phyloP scores from a whole-genome alignment of 2,113 vertebrate species.

The Ciconia stormi region DNA sequence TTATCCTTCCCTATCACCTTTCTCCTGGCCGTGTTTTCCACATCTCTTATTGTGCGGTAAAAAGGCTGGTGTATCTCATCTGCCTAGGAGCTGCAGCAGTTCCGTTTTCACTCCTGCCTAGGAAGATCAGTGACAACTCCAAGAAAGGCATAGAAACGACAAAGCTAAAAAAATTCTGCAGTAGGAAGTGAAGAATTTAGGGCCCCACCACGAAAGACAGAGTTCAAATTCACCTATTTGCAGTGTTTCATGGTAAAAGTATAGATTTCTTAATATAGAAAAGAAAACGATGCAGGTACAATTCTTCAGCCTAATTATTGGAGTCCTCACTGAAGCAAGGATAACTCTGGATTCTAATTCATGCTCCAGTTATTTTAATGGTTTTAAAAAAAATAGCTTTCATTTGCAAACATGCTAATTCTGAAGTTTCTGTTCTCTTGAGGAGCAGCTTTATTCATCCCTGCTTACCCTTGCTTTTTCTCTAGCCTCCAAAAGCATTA shows the following conservation, averaged over 20 bases:
- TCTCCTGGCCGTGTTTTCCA: not conserved
- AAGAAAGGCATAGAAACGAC: not conserved
- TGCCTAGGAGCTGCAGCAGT: not conserved
- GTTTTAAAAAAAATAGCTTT: not conserved
- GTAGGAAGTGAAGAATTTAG: not conserved
- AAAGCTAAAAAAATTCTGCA: not conserved
- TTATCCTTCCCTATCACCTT: not conserved
- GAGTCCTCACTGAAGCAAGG: not conserved
- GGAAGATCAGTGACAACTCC: not conserved
- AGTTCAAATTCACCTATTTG: not conserved
- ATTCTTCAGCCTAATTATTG: not conserved
- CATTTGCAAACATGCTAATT: not conserved
- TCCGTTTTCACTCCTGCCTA: not conserved
- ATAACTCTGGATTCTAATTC: not conserved
- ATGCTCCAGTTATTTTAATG: not conserved
- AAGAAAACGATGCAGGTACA: not conserved
- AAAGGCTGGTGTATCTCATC: not conserved
- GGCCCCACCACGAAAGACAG: not conserved
- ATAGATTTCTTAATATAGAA: not conserved
- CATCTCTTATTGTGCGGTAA: not conserved
- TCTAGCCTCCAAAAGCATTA: not conserved
- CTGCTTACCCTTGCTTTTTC: not conserved
- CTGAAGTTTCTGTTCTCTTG: not conserved
- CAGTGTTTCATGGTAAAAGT: not conserved
- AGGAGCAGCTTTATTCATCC: not conserved